phyloP scores from a whole-genome alignment of 2,888 invertebrate genomes.

The Dexiosoma caninum region DNA sequence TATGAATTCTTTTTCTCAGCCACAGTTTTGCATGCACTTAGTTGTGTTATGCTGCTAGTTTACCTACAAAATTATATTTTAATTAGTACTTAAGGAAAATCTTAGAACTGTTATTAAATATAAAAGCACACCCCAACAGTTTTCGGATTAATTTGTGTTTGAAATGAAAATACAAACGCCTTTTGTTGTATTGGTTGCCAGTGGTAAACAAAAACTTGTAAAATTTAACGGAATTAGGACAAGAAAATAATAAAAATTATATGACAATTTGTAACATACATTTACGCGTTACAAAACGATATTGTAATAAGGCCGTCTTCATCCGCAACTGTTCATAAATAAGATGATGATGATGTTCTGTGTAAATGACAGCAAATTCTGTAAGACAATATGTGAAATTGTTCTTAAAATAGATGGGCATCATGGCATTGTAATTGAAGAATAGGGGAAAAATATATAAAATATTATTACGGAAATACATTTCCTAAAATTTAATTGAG shows the following conservation, averaged over 20 bases:
- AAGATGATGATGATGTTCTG: too few relatives aligned
- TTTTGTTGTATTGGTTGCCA: not conserved
- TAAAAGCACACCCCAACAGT: not conserved
- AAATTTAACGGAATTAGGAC: not conserved
- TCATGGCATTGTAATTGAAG: too few relatives aligned
- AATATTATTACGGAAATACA: too few relatives aligned
- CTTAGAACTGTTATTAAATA: not conserved
- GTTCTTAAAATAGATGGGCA: too few relatives aligned
- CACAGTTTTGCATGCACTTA: not conserved
- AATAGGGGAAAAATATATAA: too few relatives aligned
- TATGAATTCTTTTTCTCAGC: not conserved
- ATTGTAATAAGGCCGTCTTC: too few relatives aligned
- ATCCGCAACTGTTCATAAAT: too few relatives aligned
- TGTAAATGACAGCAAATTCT: too few relatives aligned
- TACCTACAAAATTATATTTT: conserved; percentile 28
- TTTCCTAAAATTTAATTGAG: too few relatives aligned
- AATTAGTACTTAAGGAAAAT: not conserved
- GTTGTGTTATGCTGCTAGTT: too few relatives aligned
- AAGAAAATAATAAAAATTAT: not conserved
- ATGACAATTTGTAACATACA: not conserved
- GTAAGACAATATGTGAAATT: too few relatives aligned
- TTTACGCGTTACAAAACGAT: too few relatives aligned
- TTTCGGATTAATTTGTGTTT: not conserved
- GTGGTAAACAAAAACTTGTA: not conserved
- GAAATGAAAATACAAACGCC: not conserved